Evolutionary conservation across 2,888 invertebrate species (phyloP), one percentile per base, ranked within the genome.

Genomic region (Pristionchus mayeri): DNA sequence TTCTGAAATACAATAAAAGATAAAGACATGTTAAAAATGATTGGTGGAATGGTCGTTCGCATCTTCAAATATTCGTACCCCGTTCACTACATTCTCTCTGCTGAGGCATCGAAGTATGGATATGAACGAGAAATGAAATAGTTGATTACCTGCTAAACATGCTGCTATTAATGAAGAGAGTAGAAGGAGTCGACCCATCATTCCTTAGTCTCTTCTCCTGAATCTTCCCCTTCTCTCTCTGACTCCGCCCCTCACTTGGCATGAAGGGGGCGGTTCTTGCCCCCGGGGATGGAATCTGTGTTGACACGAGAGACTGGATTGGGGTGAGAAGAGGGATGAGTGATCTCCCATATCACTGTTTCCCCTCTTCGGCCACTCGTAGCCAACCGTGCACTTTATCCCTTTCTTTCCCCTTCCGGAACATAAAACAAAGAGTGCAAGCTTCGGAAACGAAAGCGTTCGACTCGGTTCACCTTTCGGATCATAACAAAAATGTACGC

Each of bases 271-370:
- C 30, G 34, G 63, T 63, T 63, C 63, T 63, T 63, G 27, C 63
- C 63, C n/a, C 63, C 18, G 63, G 30, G 11, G 63, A 63, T 63
- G 2, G 63, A 30, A 27, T 63, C 63, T 54, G 63, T 63, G 63
- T 63, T 63, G 63, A 63, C 63, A 63, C 63, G 63, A 34, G 63
- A 63, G 63, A 63, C 63, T 63, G 63, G 63, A 63, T 63, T 63
- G 63, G 63, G 27, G 63, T 27, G 27, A 63, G 63, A 63, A 63
- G 30, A 63, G 30, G 63, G 63, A 63, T 63, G 30, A 63, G 30
- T 63, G 63, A 63, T 63, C 27, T 24, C 30, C 34, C 63, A n/a
- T 63, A 34, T 63, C 63, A 27, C 30, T 30, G 30, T 63, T 24
- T 34, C 30, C 30, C 30, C 24, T 13, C 30, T 3, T 30, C 13